Evolutionary conservation across 2,888 invertebrate species (phyloP).

Genomic region (Myopa tessellatipennis): DNA sequence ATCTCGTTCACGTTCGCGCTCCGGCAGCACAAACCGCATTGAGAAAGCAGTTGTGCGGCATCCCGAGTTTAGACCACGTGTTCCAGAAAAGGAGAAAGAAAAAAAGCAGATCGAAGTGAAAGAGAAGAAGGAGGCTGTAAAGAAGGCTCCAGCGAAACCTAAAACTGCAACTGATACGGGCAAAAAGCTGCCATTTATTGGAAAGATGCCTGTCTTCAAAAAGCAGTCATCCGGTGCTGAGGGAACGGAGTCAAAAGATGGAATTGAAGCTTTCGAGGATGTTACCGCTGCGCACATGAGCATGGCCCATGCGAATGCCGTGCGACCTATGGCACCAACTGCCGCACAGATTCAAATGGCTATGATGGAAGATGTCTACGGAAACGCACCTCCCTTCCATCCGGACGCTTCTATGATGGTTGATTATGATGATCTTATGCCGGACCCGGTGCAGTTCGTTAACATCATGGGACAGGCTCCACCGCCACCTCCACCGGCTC

Average conservation of each 20-base stretch:
- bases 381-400: slow-evolving; percentile 66
- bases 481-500: slow-evolving; percentile 64
- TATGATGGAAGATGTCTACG: slow-evolving; percentile 64
- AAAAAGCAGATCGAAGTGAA: slow-evolving; percentile 51
- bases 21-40: slow-evolving; percentile 54
- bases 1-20: slow-evolving; percentile 53
- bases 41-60: slow-evolving; percentile 66
- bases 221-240: slow-evolving; percentile 62
- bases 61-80: slow-evolving; percentile 66
- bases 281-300: neutral
- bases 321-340: slow-evolving; percentile 54
- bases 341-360: slow-evolving; percentile 63
- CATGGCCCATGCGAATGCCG: slow-evolving; percentile 18
- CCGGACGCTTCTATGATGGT: slow-evolving; percentile 65
- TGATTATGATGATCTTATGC: slow-evolving; percentile 68
- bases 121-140: slow-evolving; percentile 51
- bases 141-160: slow-evolving; percentile 49
- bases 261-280: slow-evolving; percentile 28
- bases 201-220: slow-evolving; percentile 83
- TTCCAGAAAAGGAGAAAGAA: slow-evolving; percentile 60
- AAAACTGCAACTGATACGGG: slow-evolving; percentile 63
- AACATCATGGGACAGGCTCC: slow-evolving; percentile 65
- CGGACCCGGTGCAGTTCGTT: slow-evolving; percentile 68
- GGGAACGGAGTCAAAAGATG: slow-evolving; percentile 26
- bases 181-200: slow-evolving; percentile 85